Base-by-base conservation (phyloP, 1,140 invertebrate genomes). In the Heliconius himera region DNA sequence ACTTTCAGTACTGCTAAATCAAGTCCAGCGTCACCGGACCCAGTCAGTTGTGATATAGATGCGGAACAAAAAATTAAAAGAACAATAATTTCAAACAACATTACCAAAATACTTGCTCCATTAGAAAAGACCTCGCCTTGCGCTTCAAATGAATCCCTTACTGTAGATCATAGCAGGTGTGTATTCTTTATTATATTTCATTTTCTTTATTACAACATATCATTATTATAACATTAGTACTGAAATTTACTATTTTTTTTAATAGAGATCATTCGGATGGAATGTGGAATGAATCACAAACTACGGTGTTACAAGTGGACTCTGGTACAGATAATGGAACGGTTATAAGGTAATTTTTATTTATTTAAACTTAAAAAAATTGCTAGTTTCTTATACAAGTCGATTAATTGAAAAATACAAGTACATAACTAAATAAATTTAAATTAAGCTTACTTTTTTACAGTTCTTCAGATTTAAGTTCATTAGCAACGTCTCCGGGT, bases 251-350 rank as follows among this genome's bases (percentile, higher is more conserved):
- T 5, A 11, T 26, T 66, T 13, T 60, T 54, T 29, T 66, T 66
- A 26, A 26, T 66, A 96, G 97, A 87, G 97, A 98, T 90, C 97
- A 98, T 89, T 98, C 97, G 51, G 97, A 98, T 89, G 97, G 97
- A 51, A 96, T 97, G 86, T 98, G 97, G 97, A 98, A 98, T 92
- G 97, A 98, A 94, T 98, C 97, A 20, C 97, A 98, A 93, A 96
- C 97, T 1, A 98, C 97, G 2, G 97, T 98, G 20, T 94, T 98
- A 38, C 97, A 97, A 89, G 96, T 96, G 1, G 97, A 97, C 88
- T 96, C 96, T 22, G 96, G 96, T 41, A 96, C 96, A 51, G 96
- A 96, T 80, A 96, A 96, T 89, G 95, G 95, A 76, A 96, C 95
- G 13, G 95, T 95, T 13, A 89, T 96, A 78, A 95, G 94, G 94